phyloP scores from a whole-genome alignment of 2,888 invertebrate genomes.

The Mythimna vitellina region DNA sequence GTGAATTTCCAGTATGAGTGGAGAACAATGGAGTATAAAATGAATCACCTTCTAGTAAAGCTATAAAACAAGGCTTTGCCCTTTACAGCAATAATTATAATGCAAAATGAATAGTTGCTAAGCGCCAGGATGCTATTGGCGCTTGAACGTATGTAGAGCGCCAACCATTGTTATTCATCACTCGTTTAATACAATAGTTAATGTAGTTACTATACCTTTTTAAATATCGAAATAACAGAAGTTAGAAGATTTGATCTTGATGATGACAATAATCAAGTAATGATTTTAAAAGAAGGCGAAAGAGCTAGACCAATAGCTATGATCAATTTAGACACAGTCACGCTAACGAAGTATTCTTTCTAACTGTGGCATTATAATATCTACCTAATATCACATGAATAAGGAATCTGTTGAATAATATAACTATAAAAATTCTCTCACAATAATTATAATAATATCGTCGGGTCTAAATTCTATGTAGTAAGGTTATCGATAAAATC shows the following conservation, averaged over 20 bases:
- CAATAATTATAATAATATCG: constrained; percentile 11
- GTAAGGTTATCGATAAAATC: constrained; percentile 69
- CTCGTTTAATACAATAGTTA: constrained; percentile 13
- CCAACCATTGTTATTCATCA: constrained; percentile 37
- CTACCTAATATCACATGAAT: not conserved
- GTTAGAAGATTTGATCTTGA: not conserved
- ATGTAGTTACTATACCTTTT: not conserved
- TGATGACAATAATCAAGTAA: not conserved
- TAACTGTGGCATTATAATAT: too few species aligned
- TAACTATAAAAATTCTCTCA: not conserved
- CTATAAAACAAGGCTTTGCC: constrained; percentile 7
- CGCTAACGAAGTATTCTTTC: not conserved
- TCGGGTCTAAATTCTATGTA: constrained; percentile 49
- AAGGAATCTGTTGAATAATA: constrained; percentile 12
- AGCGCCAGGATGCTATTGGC: constrained; percentile 42
- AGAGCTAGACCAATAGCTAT: not conserved
- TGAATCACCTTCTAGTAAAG: not conserved
- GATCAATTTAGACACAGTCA: not conserved
- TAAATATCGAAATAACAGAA: not conserved
- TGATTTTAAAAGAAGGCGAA: not conserved
- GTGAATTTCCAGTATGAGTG: not conserved
- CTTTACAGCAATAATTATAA: constrained; percentile 16
- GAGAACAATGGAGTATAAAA: too few species aligned
- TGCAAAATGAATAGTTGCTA: constrained; percentile 36
- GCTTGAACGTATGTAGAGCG: constrained; percentile 1